Evolutionary conservation across 1,140 invertebrate species (phyloP), one percentile per base, ranked within the genome.

Genomic region (Protaetia brevitarsis): DNA sequence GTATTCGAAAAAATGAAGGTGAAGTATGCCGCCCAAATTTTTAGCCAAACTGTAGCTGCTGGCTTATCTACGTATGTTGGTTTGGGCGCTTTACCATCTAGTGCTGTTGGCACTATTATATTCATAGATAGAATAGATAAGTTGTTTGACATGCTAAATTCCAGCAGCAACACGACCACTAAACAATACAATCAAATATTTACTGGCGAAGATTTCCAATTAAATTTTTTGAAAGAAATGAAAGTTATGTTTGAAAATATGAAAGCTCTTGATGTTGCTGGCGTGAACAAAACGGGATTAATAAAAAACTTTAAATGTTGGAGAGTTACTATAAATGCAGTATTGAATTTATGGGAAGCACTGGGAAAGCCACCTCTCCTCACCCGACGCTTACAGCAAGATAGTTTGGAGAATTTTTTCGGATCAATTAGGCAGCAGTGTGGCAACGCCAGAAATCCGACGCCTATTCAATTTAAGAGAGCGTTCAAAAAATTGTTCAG

Each of bases 1-100:
- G 69, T 64, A 60, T 75, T 77, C 62, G 30, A 75, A 70, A 70
- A 71, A 70, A 76, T 76, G 75, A 67, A 61, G 57, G 73, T 75
- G n/a, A 70, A 71, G 64, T 66, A 69, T 10, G 74, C 74, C 10
- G 64, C 68, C 11, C 74, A 77, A 68, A 63, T 75, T 30, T 69
- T 76, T 5, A 77, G 73, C 63, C 6, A 36, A 29, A 68, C 65
- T 10, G 72, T 75, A 10, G 68, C 70, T 21, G 68, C 64, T 37
- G 69, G 67, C 30, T 66, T 76, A 19, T 59, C 63, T 56, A 70
- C 70, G 29, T 70, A 67, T 36, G 41, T 60, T 2, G 10, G 6
- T 13, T 29, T 60, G 13, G 27, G 30, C 11, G 16, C 8, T n/a
- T 60, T 60, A 23, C 57, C 57, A 29, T 29, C 21, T 6, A 37